Percentiles rank a stretch among this genome's conserved stretches.
Conservation (phyloP, 2,888 invertebrate genomes). For the Anorthoa munda region DNA sequence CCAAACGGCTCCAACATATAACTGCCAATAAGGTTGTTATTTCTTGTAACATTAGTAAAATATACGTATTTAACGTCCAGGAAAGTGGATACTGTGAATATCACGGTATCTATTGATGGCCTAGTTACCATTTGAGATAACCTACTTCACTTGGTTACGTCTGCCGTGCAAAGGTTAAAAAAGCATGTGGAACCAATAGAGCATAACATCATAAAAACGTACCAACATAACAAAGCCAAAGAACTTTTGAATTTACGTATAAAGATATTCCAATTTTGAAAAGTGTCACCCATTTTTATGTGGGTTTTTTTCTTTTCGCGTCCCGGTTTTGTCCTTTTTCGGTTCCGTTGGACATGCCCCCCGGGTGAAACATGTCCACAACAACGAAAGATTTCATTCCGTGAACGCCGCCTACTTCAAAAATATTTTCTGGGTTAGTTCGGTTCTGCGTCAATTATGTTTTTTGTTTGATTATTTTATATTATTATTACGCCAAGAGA, state of each 20-base stretch:
- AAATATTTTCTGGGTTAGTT: conserved; percentile 18
- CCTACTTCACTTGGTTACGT: conserved; percentile 26
- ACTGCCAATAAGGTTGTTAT: too few species aligned
- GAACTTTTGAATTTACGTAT: conserved; percentile 10
- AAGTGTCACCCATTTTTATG: conserved; percentile 9
- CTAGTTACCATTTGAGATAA: conserved; percentile 31
- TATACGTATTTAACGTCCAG: not conserved
- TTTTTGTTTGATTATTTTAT: too few species aligned
- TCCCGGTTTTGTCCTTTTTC: conserved; percentile 21
- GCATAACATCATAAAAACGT: not conserved
- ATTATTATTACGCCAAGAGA: conserved; percentile 22
- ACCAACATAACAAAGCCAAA: not conserved
- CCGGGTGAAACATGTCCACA: conserved; percentile 37
- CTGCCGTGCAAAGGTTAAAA: conserved; percentile 10
- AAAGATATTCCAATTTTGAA: conserved; percentile 36
- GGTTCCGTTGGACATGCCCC: conserved; percentile 29
- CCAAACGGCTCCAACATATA: too few species aligned
- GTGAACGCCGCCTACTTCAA: conserved; percentile 9
- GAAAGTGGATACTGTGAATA: conserved; percentile 16
- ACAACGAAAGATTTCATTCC: conserved; percentile 49
- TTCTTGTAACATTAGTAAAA: not conserved
- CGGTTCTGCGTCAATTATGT: not conserved
- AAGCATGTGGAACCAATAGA: not conserved
- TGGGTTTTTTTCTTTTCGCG: conserved; percentile 2
- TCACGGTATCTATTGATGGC: conserved; percentile 12